phyloP scores from a whole-genome alignment of 2,888 invertebrate genomes.

The Anticlea derivata region DNA sequence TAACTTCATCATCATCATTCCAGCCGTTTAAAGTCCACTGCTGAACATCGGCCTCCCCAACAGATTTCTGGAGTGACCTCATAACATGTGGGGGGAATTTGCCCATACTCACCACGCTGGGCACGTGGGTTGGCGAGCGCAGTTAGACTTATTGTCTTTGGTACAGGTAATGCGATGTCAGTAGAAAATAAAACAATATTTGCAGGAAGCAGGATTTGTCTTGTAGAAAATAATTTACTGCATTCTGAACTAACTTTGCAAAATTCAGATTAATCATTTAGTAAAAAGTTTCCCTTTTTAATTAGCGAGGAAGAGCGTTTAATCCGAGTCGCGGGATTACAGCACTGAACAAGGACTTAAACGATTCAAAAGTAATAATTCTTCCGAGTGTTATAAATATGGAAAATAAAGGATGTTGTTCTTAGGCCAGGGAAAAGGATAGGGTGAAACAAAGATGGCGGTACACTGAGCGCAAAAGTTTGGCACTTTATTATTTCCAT shows the following conservation, averaged over 20 bases:
- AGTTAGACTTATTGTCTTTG: too few relatives aligned
- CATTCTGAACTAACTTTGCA: constrained; percentile 36
- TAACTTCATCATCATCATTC: too few relatives aligned
- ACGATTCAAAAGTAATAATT: constrained; percentile 82
- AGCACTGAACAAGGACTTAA: constrained; percentile 80
- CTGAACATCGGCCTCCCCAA: too few relatives aligned
- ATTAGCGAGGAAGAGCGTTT: constrained; percentile 75
- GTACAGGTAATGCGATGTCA: too few relatives aligned
- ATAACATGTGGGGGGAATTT: too few relatives aligned
- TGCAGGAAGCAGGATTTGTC: too few relatives aligned
- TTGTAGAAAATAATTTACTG: constrained; percentile 25
- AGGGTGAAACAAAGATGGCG: constrained; percentile 47
- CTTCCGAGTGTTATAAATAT: constrained; percentile 79
- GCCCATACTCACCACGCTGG: too few relatives aligned
- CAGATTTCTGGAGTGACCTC: too few relatives aligned
- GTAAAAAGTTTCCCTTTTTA: constrained; percentile 76
- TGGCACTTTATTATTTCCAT: background rate
- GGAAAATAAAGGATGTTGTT: constrained; percentile 68
- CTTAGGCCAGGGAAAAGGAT: constrained; percentile 50
- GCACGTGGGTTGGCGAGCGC: too few relatives aligned
- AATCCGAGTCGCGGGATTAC: constrained; percentile 76
- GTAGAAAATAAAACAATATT: too few relatives aligned
- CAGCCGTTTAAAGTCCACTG: too few relatives aligned
- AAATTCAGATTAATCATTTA: constrained; percentile 63
- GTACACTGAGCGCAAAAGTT: constrained; percentile 36